Conservation (phyloP, 2,113 vertebrate genomes). For the Archilochus colubris region DNA sequence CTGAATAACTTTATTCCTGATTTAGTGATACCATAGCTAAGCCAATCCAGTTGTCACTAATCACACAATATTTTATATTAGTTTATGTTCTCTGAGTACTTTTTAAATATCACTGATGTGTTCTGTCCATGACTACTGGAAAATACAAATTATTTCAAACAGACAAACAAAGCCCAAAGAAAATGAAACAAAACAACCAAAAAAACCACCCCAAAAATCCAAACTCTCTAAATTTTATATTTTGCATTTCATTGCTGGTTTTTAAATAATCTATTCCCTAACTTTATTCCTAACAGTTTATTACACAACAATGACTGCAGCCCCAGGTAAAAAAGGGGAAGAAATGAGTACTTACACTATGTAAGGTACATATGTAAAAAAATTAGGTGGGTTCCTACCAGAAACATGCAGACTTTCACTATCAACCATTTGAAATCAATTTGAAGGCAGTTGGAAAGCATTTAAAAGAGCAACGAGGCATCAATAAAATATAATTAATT, state of each 20-base stretch:
- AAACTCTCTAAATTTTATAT: neutral
- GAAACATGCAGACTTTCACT: conserved; percentile 65
- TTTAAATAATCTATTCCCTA: neutral
- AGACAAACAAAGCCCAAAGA: too few species aligned
- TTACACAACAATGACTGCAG: neutral
- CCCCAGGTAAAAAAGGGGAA: neutral
- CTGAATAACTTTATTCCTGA: neutral
- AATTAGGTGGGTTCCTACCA: conserved; percentile 40
- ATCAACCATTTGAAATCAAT: conserved; percentile 81
- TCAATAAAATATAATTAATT: conserved; percentile 88
- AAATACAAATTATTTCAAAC: neutral
- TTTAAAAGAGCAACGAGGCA: conserved; percentile 81
- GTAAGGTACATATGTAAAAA: conserved; percentile 35
- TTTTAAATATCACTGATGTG: neutral
- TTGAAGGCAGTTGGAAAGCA: conserved; percentile 80
- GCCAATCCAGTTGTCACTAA: neutral
- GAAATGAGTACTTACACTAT: neutral
- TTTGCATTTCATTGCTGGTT: neutral
- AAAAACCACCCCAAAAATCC: too few species aligned
- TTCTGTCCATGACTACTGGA: neutral
- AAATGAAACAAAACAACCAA: too few species aligned
- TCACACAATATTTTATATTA: neutral
- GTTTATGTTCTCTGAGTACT: rapidly evolving
- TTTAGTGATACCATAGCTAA: neutral
- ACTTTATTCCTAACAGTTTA: neutral